A percentile compares a stretch with the other conserved stretches of the same genome.
phyloP scores from a whole-genome alignment of 2,888 invertebrate species.

The Diabrotica balteata region DNA sequence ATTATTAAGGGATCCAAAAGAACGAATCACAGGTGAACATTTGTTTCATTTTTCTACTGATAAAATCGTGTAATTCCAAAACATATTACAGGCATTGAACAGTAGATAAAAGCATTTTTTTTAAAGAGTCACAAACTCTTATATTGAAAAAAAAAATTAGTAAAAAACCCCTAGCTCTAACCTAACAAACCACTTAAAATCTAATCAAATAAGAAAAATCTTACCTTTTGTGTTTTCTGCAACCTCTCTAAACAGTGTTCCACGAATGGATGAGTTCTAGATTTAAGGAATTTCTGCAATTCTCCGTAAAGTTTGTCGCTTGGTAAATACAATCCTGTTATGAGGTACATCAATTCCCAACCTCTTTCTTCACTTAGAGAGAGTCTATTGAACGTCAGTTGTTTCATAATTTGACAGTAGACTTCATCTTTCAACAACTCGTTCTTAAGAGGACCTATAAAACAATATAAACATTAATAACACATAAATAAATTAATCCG shows the following conservation, averaged over 20 bases:
- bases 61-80: too few species aligned
- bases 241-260: slow-evolving; percentile 83
- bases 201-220: too few species aligned
- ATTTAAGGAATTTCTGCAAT: slow-evolving; percentile 76
- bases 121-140: too few species aligned
- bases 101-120: too few species aligned
- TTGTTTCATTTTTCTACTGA: too few species aligned
- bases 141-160: too few species aligned
- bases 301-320: slow-evolving; percentile 79
- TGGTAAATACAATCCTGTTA: slow-evolving; percentile 85
- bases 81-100: too few species aligned
- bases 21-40: too few species aligned
- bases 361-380: slow-evolving; percentile 87
- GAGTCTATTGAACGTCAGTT: slow-evolving; percentile 87
- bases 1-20: too few species aligned
- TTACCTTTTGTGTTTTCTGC: slow-evolving; percentile 74
- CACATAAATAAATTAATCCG: too few species aligned
- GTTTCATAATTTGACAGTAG: slow-evolving; percentile 83
- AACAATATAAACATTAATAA: not conserved
- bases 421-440: slow-evolving; percentile 83
- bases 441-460: slow-evolving; percentile 69
- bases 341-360: slow-evolving; percentile 94
- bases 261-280: slow-evolving; percentile 77
- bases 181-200: not conserved
- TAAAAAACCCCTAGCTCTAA: too few species aligned